Conservation (phyloP, 2,888 invertebrate species). For the Agrochola circellaris region DNA sequence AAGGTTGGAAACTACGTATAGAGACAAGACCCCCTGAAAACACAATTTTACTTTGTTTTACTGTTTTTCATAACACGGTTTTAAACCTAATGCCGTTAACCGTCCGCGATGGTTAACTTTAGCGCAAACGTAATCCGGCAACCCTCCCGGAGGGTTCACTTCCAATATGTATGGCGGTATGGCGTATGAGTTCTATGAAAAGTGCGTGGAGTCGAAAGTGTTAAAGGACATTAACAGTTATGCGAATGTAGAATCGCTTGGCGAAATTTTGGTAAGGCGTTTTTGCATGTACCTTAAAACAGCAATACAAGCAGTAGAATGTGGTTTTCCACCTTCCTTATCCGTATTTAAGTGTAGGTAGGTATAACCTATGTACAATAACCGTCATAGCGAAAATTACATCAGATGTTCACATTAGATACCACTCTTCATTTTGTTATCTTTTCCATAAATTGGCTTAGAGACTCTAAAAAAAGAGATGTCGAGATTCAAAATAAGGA, state of each 20-base stretch:
- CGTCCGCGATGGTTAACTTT: no score
- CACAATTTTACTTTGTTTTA: no score
- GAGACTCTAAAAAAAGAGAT: conserved; percentile 68
- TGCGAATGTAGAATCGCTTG: conserved; percentile 73
- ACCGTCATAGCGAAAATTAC: conserved; percentile 17
- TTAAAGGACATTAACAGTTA: conserved; percentile 72
- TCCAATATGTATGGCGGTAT: no score
- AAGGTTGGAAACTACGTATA: no score
- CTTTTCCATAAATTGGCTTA: conserved; percentile 56
- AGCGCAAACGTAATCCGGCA: no score
- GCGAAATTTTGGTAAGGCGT: conserved; percentile 66
- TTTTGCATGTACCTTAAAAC: conserved; percentile 62
- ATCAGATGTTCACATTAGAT: conserved; percentile 40
- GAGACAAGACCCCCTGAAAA: no score
- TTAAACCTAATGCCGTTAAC: no score
- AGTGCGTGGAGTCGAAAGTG: no score
- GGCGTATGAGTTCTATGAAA: no score
- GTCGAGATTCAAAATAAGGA: conserved; percentile 78
- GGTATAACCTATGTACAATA: not conserved
- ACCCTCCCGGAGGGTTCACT: no score
- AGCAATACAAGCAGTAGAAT: not conserved
- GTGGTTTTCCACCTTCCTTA: not conserved
- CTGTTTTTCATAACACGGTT: no score
- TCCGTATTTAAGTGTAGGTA: not conserved
- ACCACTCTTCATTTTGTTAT: conserved; percentile 43